These are phyloP conservation scores for Phrixothrix hirtus DNA, from an alignment of 2,888 invertebrate species.

Conservation along the genomic window DNA sequence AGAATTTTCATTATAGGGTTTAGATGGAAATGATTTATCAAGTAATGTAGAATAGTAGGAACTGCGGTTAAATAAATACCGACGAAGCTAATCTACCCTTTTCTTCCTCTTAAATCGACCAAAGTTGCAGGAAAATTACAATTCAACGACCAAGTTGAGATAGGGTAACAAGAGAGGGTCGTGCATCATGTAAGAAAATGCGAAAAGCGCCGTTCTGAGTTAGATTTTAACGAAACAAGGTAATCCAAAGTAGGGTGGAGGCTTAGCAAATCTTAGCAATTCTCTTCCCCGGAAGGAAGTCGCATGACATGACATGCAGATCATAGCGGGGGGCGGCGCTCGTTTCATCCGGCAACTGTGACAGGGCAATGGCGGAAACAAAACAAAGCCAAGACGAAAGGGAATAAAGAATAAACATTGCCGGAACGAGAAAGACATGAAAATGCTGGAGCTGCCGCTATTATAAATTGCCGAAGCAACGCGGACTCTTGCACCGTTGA, in stretches of 20 bases:
- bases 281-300: constrained; percentile 40
- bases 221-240: constrained; percentile 28
- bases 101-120: constrained; percentile 7
- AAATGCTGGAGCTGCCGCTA: constrained; percentile 38
- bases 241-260: constrained; percentile 33
- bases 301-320: constrained; percentile 44
- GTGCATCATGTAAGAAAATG: constrained; percentile 15
- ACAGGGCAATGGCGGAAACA: constrained; percentile 39
- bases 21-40: background rate
- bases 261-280: constrained; percentile 36
- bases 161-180: constrained; percentile 7
- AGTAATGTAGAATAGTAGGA: constrained; percentile 9
- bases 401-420: constrained; percentile 38
- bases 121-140: constrained; percentile 12
- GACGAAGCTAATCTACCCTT: constrained; percentile 3
- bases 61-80: constrained; percentile 11
- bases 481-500: constrained; percentile 27
- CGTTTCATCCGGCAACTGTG: constrained; percentile 39
- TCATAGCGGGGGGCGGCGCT: constrained; percentile 37
- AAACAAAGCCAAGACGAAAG: constrained; percentile 37
- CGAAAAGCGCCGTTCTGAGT: constrained; percentile 15
- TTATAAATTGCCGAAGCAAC: constrained; percentile 37
- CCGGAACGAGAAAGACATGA: constrained; percentile 34
- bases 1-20: no score
- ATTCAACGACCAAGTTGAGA: constrained; percentile 2